Evolutionary conservation across 2,888 invertebrate genomes (phyloP).

Genomic region (Bhutanitis thaidina): DNA sequence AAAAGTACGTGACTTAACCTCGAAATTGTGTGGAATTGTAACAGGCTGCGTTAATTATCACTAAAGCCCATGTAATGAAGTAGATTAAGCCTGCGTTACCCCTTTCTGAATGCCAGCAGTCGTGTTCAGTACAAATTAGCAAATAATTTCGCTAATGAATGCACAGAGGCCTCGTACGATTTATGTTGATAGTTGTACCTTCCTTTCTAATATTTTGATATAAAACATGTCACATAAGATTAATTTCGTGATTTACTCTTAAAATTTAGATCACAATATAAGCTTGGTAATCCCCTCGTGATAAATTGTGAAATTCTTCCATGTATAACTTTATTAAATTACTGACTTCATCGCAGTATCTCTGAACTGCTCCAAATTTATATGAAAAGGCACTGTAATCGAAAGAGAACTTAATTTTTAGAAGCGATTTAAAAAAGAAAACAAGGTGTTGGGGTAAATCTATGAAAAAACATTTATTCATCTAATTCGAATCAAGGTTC

Average conservation of each 20-base stretch:
- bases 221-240: slow-evolving; percentile 18
- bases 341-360: no score
- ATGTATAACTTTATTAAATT: no score
- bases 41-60: slow-evolving; percentile 53
- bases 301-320: background rate
- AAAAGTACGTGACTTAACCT: slow-evolving; percentile 29
- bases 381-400: no score
- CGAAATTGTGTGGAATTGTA: slow-evolving; percentile 34
- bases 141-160: slow-evolving; percentile 67
- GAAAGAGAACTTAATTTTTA: no score
- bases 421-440: no score
- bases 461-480: no score
- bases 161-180: slow-evolving; percentile 38
- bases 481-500: no score
- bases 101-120: slow-evolving; percentile 47
- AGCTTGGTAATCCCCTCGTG: background rate
- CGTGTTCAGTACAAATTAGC: slow-evolving; percentile 63
- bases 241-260: slow-evolving; percentile 16
- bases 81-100: slow-evolving; percentile 53
- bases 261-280: background rate
- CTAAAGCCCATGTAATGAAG: slow-evolving; percentile 57
- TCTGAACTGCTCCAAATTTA: no score
- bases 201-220: slow-evolving; percentile 41
- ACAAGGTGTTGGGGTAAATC: no score
- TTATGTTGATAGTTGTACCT: slow-evolving; percentile 22